Base-by-base conservation (phyloP, 2,888 invertebrate species). In the Apodemia zela region DNA sequence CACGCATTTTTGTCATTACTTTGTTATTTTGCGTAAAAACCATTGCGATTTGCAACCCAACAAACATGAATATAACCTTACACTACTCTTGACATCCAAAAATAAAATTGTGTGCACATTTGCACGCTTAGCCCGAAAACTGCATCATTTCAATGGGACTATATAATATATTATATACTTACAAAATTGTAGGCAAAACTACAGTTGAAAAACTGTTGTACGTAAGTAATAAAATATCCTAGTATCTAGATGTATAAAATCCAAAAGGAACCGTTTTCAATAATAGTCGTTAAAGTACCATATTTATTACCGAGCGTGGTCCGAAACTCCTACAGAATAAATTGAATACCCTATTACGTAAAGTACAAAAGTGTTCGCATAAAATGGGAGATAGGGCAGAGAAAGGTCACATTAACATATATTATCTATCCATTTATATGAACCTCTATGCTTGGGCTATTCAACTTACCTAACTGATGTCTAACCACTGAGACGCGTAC, bases 291-390 rank as follows among this genome's bases (percentile, higher is more conserved):
- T 51, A 51, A 51, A 51, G 51, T 51, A 21, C 51, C 51, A 54
- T 54, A 54, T 54, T 54, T 54, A 54, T 54, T 54, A 54, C 25
- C 21, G 51, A 54, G 51, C 21, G 18, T 18, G 21, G 51, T 54
- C 51, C 51, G 51, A 25, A 54, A 54, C 21, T 54, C 13, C 25
- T 18, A 54, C 51, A 21, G 21, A 54, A 54, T 54, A 54, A 54
- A 54, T 54, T 54, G 51, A 54, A 54, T 54, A 54, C 51, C 51
- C 51, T 54, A 54, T 54, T 54, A 54, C 51, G 18, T 18, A 13
- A 54, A 18, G 49, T 17, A 51, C 49, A 51, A 51, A 51, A 51
- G 49, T 51, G 49, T 17, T 51, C 21, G 51, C 51, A 54, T 54
- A 54, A 54, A 54, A 54, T 54, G 21, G 21, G 15, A 18, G 51